A percentile compares a stretch with the other conserved stretches of the same genome.
Conservation (phyloP, 2,113 vertebrate species). For the Ornithorhynchus anatinus region DNA sequence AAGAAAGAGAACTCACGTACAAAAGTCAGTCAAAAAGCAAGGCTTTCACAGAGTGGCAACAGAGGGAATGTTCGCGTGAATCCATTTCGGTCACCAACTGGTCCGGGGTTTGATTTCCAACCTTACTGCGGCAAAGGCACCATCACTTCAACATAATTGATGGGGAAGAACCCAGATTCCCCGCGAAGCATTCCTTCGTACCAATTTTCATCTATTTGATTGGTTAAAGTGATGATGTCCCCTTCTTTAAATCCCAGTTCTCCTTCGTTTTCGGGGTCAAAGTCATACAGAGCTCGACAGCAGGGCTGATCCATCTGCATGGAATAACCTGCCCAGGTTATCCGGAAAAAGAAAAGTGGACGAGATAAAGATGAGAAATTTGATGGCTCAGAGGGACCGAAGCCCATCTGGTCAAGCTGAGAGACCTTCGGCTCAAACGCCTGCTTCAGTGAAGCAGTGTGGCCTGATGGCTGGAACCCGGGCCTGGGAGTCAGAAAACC, state of each 20-base stretch:
- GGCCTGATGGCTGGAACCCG: too few species aligned
- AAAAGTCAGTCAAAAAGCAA: constrained; percentile 75
- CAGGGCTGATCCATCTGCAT: constrained; percentile 86
- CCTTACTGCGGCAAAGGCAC: constrained; percentile 87
- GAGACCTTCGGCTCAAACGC: too few species aligned
- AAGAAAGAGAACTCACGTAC: constrained; percentile 73
- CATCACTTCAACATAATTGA: constrained; percentile 91
- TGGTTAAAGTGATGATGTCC: constrained; percentile 91
- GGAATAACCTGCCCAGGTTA: constrained; percentile 73
- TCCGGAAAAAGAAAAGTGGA: constrained; percentile 28
- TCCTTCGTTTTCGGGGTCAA: constrained; percentile 92
- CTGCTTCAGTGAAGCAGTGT: too few species aligned
- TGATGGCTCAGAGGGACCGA: too few species aligned
- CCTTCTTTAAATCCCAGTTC: constrained; percentile 96
- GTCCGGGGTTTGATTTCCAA: constrained; percentile 47
- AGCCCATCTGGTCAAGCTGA: too few species aligned
- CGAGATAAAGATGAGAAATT: too few species aligned
- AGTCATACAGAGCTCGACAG: constrained; percentile 91
- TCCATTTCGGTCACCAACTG: constrained; percentile 59
- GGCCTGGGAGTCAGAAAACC: too few species aligned
- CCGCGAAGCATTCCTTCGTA: constrained; percentile 90
- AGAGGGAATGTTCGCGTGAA: constrained; percentile 64
- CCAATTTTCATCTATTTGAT: constrained; percentile 96
- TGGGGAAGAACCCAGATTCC: constrained; percentile 92
- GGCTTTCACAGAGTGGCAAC: constrained; percentile 74